phyloP scores from a whole-genome alignment of 2,888 invertebrate genomes.

The Spicauda simplicius region DNA sequence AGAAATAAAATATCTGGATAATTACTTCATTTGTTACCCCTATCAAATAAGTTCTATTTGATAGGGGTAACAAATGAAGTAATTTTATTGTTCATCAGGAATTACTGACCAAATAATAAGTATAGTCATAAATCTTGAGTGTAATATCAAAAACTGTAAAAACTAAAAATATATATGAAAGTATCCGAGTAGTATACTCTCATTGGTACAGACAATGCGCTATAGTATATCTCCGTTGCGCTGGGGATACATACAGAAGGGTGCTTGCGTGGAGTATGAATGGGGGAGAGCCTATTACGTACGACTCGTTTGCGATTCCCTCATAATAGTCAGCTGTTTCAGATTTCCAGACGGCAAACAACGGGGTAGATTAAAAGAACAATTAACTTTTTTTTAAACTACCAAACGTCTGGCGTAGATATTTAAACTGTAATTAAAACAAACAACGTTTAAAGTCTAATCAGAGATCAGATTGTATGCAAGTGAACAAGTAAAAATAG shows the following conservation, averaged over 20 bases:
- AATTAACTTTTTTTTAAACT: slow-evolving; percentile 18
- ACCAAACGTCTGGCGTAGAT: not conserved
- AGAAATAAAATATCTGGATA: not conserved
- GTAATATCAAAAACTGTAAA: no score
- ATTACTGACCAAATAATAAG: no score
- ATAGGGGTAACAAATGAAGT: not conserved
- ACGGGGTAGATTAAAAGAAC: slow-evolving; percentile 21
- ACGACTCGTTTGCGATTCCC: slow-evolving; percentile 26
- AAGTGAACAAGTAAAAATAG: slow-evolving; percentile 11
- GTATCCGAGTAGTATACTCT: no score
- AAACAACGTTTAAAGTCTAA: not conserved
- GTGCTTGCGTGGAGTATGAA: slow-evolving; percentile 9
- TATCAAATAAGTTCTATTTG: not conserved
- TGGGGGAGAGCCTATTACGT: slow-evolving; percentile 29
- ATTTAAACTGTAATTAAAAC: slow-evolving; percentile 7
- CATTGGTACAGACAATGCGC: not conserved
- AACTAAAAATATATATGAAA: no score
- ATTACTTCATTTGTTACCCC: not conserved
- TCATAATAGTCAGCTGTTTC: slow-evolving; percentile 22
- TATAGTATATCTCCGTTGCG: not conserved
- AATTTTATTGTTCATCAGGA: no score
- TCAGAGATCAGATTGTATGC: not conserved
- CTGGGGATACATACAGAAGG: slow-evolving; percentile 1
- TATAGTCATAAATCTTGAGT: no score
- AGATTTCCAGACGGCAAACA: slow-evolving; percentile 32